phyloP scores from a whole-genome alignment of 2,888 invertebrate species.

The Tillus elongatus region DNA sequence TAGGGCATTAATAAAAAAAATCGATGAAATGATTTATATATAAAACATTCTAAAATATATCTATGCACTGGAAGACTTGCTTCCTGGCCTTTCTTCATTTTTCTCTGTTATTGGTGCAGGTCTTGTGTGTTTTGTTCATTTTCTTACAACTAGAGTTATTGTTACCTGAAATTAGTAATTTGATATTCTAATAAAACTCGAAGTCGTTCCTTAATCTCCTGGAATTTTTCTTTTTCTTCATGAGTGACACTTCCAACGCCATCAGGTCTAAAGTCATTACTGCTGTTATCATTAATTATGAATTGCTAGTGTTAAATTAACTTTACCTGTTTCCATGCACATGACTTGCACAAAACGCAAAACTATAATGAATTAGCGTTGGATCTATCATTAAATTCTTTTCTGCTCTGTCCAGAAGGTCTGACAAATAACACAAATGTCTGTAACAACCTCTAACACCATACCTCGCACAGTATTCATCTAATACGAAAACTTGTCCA shows the following conservation, averaged over 20 bases:
- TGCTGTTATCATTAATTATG: slow-evolving; percentile 41
- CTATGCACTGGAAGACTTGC: too few relatives aligned
- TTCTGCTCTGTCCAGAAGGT: slow-evolving; percentile 90
- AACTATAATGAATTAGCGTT: slow-evolving; percentile 96
- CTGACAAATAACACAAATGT: slow-evolving; percentile 91
- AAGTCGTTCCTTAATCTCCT: slow-evolving; percentile 92
- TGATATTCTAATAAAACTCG: slow-evolving; percentile 90
- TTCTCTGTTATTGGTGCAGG: too few relatives aligned
- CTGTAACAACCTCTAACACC: slow-evolving; percentile 96
- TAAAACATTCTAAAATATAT: too few relatives aligned
- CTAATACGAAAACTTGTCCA: slow-evolving; percentile 95
- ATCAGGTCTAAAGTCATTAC: slow-evolving; percentile 72
- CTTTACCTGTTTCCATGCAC: slow-evolving; percentile 95
- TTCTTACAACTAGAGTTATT: neutral
- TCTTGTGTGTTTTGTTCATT: too few relatives aligned
- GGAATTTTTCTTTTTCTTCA: slow-evolving; percentile 96
- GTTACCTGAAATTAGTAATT: slow-evolving; percentile 94
- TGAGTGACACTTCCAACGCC: slow-evolving; percentile 97
- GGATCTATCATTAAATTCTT: slow-evolving; percentile 92
- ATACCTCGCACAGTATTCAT: slow-evolving; percentile 96
- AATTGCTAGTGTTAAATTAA: slow-evolving; percentile 31
- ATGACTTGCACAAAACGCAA: slow-evolving; percentile 98
- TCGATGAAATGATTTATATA: too few relatives aligned
- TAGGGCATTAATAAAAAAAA: too few relatives aligned
- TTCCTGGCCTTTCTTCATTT: too few relatives aligned